Base-by-base conservation (phyloP, 2,113 vertebrate species). In the Danionella cerebrum region DNA sequence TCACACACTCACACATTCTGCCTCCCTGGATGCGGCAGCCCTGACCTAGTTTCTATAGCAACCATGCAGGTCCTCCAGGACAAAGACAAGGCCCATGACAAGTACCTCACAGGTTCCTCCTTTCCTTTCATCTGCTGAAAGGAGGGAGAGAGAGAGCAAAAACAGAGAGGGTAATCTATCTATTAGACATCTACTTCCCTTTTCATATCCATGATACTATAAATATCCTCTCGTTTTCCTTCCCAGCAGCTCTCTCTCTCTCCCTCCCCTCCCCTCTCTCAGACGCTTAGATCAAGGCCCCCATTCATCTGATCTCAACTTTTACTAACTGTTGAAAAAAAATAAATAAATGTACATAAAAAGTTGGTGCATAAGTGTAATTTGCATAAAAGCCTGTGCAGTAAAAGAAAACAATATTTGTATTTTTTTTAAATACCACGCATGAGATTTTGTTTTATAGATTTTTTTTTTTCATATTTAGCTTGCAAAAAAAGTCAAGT, bases 41-140 rank as follows among this genome's bases (percentile, higher is more conserved):
- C 78, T 81, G 81, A 83, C 78, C 73, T 69, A 80, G 85, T 89
- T 84, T 78, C 86, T 83, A 88, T 87, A 73, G 82, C 38, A 77
- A 87, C 77, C 53, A 19, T 19, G 67, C 53, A 54, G 33, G 65
- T 54, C 53, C 75, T 60, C 53, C 59, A 65, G 65, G 59, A 50
- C 29, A 45, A 65, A 70, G 58, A 67, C 9, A 3, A 57, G 70
- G 72, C 71, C 33, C 52, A 66, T 62, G 70, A 73, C 79, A 69
- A 57, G 55, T 55, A 70, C 41, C 57, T 35, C 48, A 39, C 64
- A 58, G 66, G 71, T 73, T 74, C 64, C 79, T 68, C 67, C 39
- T 72, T 52, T 50, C 50, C 74, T 68, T 60, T 63, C 38, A 48
- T 50, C 50, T 51, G 36, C 29, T 31, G 21, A 70, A 55, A 59